These are phyloP conservation scores for Microctenopoma stevenorrisi DNA, from an alignment of 2,797 vertebrate genomes.

Conservation along the genomic window DNA sequence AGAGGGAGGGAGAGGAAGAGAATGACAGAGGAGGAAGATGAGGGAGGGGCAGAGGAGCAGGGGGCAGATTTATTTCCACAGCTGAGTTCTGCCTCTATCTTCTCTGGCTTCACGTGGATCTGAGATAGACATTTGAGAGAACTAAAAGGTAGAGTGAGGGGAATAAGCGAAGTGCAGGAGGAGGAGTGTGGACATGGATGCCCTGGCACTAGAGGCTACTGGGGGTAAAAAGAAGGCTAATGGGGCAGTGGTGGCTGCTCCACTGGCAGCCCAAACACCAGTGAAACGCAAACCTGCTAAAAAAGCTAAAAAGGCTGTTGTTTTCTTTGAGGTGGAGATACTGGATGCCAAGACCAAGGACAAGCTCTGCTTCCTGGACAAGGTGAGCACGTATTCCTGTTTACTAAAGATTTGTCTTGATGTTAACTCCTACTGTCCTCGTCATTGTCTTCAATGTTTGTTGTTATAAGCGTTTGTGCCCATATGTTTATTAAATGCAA, in stretches of 20 bases:
- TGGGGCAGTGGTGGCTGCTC: constrained; percentile 18
- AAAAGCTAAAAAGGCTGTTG: constrained; percentile 92
- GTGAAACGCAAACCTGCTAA: constrained; percentile 85
- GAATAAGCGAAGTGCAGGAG: constrained; percentile 48
- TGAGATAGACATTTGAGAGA: constrained; percentile 48
- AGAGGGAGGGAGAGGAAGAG: constrained; percentile 56
- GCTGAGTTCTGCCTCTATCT: constrained; percentile 71
- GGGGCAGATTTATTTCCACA: constrained; percentile 81
- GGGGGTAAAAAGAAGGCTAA: constrained; percentile 74
- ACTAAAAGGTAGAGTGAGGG: constrained; percentile 34
- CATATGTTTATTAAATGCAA: constrained; percentile 25
- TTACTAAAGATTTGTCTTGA: neutral
- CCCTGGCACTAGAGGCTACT: constrained; percentile 84
- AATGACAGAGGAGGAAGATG: constrained; percentile 57
- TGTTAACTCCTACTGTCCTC: neutral
- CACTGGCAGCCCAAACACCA: constrained; percentile 24
- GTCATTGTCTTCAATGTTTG: neutral
- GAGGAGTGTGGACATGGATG: constrained; percentile 81
- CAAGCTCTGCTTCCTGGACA: constrained; percentile 97
- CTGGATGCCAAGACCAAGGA: constrained; percentile 94
- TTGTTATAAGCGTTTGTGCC: neutral
- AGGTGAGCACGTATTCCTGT: constrained; percentile 81
- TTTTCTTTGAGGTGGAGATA: constrained; percentile 99
- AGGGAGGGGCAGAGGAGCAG: constrained; percentile 46
- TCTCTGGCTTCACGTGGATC: constrained; percentile 46